These are phyloP conservation scores for Boloria selene DNA, from an alignment of 2,888 invertebrate genomes.

Conservation along the genomic window DNA sequence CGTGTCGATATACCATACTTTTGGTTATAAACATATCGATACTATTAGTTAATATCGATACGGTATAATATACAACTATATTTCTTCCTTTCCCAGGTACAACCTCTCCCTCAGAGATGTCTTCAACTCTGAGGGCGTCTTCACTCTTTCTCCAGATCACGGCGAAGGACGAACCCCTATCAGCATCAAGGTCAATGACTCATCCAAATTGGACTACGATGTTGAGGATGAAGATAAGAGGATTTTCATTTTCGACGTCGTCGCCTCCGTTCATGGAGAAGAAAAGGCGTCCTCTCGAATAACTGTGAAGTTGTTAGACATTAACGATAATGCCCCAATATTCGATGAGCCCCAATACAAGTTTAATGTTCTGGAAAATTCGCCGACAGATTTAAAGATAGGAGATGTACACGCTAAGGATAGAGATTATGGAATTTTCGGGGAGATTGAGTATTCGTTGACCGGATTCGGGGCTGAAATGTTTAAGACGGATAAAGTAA, in stretches of 20 bases:
- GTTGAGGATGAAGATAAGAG: conserved; percentile 82
- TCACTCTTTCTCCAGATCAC: conserved; percentile 84
- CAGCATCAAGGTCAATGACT: conserved; percentile 86
- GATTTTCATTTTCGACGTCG: conserved; percentile 85
- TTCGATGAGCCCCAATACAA: conserved; percentile 85
- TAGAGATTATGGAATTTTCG: conserved; percentile 87
- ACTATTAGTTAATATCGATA: too few species aligned
- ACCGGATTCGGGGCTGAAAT: conserved; percentile 91
- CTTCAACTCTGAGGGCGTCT: conserved; percentile 81
- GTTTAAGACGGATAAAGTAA: conserved; percentile 85
- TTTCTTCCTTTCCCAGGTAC: conserved; percentile 46
- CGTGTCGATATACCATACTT: too few species aligned
- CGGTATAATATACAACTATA: too few species aligned
- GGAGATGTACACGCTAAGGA: conserved; percentile 87
- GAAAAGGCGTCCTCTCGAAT: conserved; percentile 84
- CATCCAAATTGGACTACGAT: conserved; percentile 87
- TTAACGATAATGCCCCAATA: conserved; percentile 90
- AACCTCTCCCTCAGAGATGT: conserved; percentile 83
- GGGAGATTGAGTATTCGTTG: conserved; percentile 87
- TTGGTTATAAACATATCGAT: not conserved
- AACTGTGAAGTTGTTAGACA: conserved; percentile 86
- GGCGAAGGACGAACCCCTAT: conserved; percentile 89
- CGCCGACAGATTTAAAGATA: conserved; percentile 83
- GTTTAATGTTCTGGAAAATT: conserved; percentile 86
- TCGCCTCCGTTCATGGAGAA: conserved; percentile 79